phyloP scores from a whole-genome alignment of 2,797 vertebrate species.

The Carduelis carduelis region DNA sequence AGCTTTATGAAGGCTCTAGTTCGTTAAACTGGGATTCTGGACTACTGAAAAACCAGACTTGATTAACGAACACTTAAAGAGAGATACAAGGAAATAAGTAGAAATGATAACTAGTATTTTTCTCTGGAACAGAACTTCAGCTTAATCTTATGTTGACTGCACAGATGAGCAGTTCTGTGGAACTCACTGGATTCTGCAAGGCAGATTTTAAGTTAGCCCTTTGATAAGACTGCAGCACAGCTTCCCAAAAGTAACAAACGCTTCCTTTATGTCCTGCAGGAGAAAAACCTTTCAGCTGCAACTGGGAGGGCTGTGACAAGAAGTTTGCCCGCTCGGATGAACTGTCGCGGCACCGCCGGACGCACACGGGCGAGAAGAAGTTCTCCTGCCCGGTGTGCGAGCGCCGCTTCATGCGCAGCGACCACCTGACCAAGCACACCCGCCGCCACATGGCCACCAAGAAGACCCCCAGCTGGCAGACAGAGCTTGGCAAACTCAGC shows the following conservation, averaged over 20 bases:
- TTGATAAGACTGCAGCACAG: background rate
- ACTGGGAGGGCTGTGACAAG: conserved; percentile 95
- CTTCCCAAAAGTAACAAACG: background rate
- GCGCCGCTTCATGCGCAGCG: conserved; percentile 96
- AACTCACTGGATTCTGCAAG: background rate
- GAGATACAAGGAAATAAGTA: background rate
- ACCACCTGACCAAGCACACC: conserved; percentile 95
- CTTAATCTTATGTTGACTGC: background rate
- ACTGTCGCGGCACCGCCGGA: conserved; percentile 92
- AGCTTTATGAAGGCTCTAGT: background rate
- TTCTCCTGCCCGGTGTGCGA: conserved; percentile 91
- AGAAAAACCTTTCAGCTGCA: conserved; percentile 96
- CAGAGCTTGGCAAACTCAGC: conserved; percentile 81
- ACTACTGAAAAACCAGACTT: background rate
- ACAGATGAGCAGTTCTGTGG: background rate
- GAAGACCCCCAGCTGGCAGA: conserved; percentile 84
- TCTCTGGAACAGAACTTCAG: background rate
- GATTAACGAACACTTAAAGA: background rate
- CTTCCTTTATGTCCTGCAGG: conserved; percentile 70
- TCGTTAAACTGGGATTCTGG: background rate
- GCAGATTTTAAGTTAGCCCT: background rate
- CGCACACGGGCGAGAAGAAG: conserved; percentile 97
- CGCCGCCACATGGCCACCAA: conserved; percentile 90
- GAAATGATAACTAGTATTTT: accelerated
- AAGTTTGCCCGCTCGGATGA: conserved; percentile 96